Evolutionary conservation across 2,797 vertebrate genomes (phyloP), one percentile per base, ranked within the genome.

Genomic region (Xenops minutus): DNA sequence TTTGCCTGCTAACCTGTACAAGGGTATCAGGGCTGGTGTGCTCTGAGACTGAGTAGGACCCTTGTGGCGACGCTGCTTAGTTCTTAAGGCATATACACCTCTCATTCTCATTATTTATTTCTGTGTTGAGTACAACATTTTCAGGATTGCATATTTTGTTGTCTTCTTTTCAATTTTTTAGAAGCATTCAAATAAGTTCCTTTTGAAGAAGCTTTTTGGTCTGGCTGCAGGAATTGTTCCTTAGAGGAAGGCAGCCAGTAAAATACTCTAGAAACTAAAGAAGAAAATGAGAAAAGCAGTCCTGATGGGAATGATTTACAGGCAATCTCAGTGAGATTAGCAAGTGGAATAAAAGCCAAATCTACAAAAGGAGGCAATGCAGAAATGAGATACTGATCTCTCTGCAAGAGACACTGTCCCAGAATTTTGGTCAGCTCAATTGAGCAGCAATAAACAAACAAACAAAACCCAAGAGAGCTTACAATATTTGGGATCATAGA

Each of bases 271-370:
- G 86, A 89, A 93, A 91, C 74, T 87, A 80, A 88, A 77, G 76
- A 73, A 85, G 84, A 89, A 95, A 92, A 95, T 83, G 84, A 94
- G 87, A 94, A 95, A 85, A 94, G 37, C 77, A 87, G 80, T 34
- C 71, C 73, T 16, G 0, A 26, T 52, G 88, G 78, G 61, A 89
- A 85, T 88, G 91, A 95, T 85, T 94, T 96, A 68, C 81, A 77
- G 61, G 14, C 86, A 91, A 34, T 82, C 80, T 93, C 16, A 3
- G 18, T 29, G 49, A 87, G 56, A 91, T 92, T 93, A 95, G 46
- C 49, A 92, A 91, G 71, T 30, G 18, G 46, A 80, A 69, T 83
- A 68, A 83, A 88, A 81, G 75, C 78, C 81, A 95, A 94, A 32
- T 59, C 78, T 69, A 51, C 78, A 66, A 94, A 94, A 78, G n/a